These are phyloP conservation scores for Dipodomys spectabilis DNA, from an alignment of 2,113 vertebrate species.

Conservation along the genomic window DNA sequence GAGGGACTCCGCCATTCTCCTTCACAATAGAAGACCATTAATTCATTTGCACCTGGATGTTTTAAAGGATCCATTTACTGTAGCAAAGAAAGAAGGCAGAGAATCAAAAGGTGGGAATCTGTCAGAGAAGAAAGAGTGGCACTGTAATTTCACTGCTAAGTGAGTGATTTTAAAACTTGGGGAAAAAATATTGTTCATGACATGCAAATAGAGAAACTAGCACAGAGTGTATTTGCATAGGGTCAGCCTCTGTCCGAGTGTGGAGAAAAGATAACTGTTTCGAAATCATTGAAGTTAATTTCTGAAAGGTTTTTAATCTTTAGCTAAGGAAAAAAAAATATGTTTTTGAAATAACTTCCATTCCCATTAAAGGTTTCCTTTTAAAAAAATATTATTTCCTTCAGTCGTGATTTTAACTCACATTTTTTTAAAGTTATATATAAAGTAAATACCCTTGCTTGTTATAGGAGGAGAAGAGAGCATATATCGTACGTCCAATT, in stretches of 20 bases:
- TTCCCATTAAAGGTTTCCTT: conserved; percentile 10
- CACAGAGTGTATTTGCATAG: neutral
- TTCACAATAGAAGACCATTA: conserved; percentile 73
- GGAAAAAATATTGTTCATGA: conserved; percentile 57
- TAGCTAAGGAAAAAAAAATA: conserved; percentile 12
- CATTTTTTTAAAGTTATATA: conserved; percentile 34
- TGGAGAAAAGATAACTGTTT: conserved; percentile 60
- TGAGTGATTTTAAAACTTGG: conserved; percentile 61
- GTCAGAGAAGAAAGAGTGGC: conserved; percentile 69
- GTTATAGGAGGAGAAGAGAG: neutral
- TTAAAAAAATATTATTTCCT: conserved; percentile 1
- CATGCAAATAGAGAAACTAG: conserved; percentile 56
- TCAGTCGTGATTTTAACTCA: neutral
- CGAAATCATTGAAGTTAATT: conserved; percentile 41
- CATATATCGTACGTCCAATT: neutral
- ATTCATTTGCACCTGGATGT: conserved; percentile 81
- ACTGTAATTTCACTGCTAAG: conserved; percentile 70
- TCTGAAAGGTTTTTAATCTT: neutral
- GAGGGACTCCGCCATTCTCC: conserved; percentile 71
- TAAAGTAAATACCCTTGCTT: conserved; percentile 14
- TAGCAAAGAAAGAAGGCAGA: conserved; percentile 76
- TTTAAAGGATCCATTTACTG: conserved; percentile 76
- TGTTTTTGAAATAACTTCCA: conserved; percentile 5
- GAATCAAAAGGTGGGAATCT: conserved; percentile 72
- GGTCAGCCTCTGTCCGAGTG: conserved; percentile 45